Evolutionary conservation across 2,797 vertebrate species (phyloP).

Genomic region (Pangasius macronema): DNA sequence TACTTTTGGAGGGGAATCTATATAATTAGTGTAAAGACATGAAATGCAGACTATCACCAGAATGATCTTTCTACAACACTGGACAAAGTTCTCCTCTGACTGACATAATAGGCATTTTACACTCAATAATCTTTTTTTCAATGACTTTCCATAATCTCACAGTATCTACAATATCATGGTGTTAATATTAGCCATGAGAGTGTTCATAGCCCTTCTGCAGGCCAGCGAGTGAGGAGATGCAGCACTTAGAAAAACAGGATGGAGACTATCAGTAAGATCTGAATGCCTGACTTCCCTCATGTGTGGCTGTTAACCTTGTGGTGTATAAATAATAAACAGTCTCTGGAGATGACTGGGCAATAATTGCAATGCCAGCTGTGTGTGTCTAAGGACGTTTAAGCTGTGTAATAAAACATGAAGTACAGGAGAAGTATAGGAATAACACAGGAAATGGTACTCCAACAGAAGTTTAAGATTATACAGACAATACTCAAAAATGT

Average conservation of each 20-base stretch:
- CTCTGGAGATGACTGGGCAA: not conserved
- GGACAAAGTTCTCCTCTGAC: not conserved
- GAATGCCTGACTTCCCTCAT: constrained; percentile 51
- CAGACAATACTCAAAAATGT: not conserved
- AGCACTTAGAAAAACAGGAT: constrained; percentile 56
- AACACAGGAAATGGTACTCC: not conserved
- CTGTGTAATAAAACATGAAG: not conserved
- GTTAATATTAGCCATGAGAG: constrained; percentile 1
- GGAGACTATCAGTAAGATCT: constrained; percentile 51
- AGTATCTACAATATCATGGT: not conserved
- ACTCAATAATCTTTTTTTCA: not conserved
- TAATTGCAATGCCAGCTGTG: not conserved
- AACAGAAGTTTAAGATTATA: not conserved
- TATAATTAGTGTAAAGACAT: not conserved
- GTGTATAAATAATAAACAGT: constrained; percentile 54
- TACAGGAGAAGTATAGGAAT: not conserved
- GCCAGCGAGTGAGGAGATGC: constrained; percentile 1
- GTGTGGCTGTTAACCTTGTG: constrained; percentile 60
- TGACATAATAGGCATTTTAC: not conserved
- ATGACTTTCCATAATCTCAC: not conserved
- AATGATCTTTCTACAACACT: not conserved
- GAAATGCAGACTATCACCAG: not conserved
- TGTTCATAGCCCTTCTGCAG: not conserved
- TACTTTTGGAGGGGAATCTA: not conserved
- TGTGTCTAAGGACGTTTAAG: not conserved